Evolutionary conservation across 2,888 invertebrate genomes (phyloP), one percentile per base, ranked within the genome.

Genomic region (Thecocarcelia acutangulata): DNA sequence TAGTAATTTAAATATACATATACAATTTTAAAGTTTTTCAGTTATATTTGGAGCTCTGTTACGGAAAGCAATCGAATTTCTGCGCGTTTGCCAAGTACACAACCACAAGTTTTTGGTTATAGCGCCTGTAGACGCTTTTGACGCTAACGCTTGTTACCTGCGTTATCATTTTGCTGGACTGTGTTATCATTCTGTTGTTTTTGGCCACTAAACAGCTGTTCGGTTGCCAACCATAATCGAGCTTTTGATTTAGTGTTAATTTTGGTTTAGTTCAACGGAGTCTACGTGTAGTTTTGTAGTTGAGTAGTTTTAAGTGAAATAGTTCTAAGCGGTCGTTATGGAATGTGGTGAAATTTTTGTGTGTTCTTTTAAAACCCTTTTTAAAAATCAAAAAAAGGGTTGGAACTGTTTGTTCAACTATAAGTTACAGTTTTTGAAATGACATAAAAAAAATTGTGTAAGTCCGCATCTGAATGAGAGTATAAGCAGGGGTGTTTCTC

Each of bases 1-100:
- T 88, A 86, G 87, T 87, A 87, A 85, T 80, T 84, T 61, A 63
- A 54, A 70, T 61, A 15, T 59, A 21, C 33, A 33, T 61, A 80
- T 68, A 70, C 21, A 42, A 61, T 82, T 83, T 85, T 84, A 56
- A 28, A 21, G 3, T 44, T 56, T 64, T 46, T 46, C 33, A 24
- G 40, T 63, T 33, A 8, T 8, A 33, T 3, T 33, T 33, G n/a
- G n/a, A n/a, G n/a, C n/a, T n/a, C n/a, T n/a, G n/a, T n/a, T n/a
- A n/a, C n/a, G n/a, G n/a, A n/a, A n/a, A n/a, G n/a, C n/a, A n/a
- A n/a, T n/a, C n/a, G n/a, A n/a, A n/a, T n/a, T n/a, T n/a, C n/a
- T n/a, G n/a, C n/a, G n/a, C n/a, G n/a, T n/a, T n/a, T n/a, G n/a
- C n/a, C 28, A n/a, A n/a, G n/a, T n/a, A n/a, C n/a, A n/a, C n/a